Evolutionary conservation across 2,888 invertebrate genomes (phyloP), one percentile per base, ranked within the genome.

Genomic region (Empis stercorea): DNA sequence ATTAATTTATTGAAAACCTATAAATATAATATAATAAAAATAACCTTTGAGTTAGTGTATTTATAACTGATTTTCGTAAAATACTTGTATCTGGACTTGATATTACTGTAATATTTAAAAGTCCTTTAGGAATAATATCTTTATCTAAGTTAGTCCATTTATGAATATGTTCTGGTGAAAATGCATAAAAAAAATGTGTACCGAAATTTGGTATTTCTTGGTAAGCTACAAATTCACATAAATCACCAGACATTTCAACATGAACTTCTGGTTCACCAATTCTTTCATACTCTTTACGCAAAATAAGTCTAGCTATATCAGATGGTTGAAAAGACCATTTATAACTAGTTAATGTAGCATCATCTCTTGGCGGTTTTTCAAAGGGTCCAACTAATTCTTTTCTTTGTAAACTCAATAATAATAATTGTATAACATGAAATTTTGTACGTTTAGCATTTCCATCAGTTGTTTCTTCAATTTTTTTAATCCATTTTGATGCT

Each of bases 131-230:
- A 40, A 66, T 56, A 15, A 65, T 50, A 2, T 59, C 62, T 43
- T 59, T 61, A 13, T 68, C 64, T 3, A 62, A 47, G 42, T 61
- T 57, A 14, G 61, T 56, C 71, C 72, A 73, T 36, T 57, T 58
- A 10, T 61, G 52, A n/a, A 73, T 49, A 1, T 71, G 69, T 49
- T 72, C 66, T 27, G 59, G 65, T 13, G 72, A 72, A 38, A 69
- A 58, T 1, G 73, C 74, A 52, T 71, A 73, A 53, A 67, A 74
- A 16, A 66, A 70, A 46, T 74, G 73, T 11, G 71, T 62, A 1
- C 73, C 73, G 56, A 71, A 73, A 51, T 68, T 63, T 27, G 71
- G 71, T 44, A 74, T 72, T 52, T 71, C 68, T 54, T 73, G 73
- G 14, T 68, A 64, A 2, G 70, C 70, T 1, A 66, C 67, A 56